These are phyloP conservation scores for Nerophis ophidion DNA, from an alignment of 2,113 vertebrate species.

Conservation along the genomic window DNA sequence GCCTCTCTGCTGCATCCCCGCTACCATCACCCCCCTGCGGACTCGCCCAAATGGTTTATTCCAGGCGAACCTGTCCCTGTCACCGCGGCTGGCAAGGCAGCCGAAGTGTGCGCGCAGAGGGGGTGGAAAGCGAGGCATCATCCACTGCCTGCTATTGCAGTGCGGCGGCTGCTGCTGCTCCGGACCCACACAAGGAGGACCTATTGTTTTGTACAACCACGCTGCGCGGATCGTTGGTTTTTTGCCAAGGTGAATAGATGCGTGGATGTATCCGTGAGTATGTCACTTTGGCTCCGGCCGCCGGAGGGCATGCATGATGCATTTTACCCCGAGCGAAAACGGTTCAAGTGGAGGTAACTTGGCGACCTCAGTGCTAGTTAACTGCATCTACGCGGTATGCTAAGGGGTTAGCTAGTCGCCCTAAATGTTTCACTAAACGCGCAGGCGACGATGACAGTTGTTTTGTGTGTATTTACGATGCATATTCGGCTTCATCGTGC, in stretches of 20 bases:
- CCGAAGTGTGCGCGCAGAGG: slow-evolving; percentile 54
- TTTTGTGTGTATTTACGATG: neutral
- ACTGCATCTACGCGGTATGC: slow-evolving; percentile 40
- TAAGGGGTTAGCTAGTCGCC: slow-evolving; percentile 37
- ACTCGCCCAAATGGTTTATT: slow-evolving; percentile 68
- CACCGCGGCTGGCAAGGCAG: slow-evolving; percentile 60
- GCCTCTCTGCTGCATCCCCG: slow-evolving; percentile 44
- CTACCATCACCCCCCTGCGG: slow-evolving; percentile 41
- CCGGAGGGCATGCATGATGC: slow-evolving; percentile 32
- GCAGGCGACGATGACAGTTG: neutral
- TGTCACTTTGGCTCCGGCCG: slow-evolving; percentile 8
- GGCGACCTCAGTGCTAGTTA: slow-evolving; percentile 41
- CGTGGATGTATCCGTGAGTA: slow-evolving; percentile 31
- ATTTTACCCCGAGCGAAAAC: slow-evolving; percentile 48
- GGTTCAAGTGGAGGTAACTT: slow-evolving; percentile 51
- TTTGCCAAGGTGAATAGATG: slow-evolving; percentile 58
- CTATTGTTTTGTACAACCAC: slow-evolving; percentile 36
- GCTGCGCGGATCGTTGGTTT: slow-evolving; percentile 42
- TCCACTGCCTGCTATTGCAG: slow-evolving; percentile 72
- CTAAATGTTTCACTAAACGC: neutral
- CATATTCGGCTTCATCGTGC: neutral
- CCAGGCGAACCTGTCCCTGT: slow-evolving; percentile 74
- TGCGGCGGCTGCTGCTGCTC: slow-evolving; percentile 66
- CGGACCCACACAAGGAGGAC: slow-evolving; percentile 52
- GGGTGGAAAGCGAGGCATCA: slow-evolving; percentile 47